phyloP scores from a whole-genome alignment of 2,888 invertebrate species.

The Spodoptera littoralis region DNA sequence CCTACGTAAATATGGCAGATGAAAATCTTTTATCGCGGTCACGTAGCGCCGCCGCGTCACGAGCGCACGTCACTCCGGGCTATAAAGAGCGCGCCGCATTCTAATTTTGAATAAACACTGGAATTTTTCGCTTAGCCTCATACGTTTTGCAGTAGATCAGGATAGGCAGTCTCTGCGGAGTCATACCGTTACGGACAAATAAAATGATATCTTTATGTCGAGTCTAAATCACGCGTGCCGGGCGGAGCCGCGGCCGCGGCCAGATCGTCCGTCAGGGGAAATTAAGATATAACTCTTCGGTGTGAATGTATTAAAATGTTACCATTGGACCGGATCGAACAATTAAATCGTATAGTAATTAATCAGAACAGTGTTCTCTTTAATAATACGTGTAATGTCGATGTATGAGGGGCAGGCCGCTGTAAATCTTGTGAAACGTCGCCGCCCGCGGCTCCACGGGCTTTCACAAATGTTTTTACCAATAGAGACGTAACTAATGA shows the following conservation, averaged over 20 bases:
- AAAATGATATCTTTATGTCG: conserved; percentile 79
- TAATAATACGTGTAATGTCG: conserved; percentile 86
- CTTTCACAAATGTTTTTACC: conserved; percentile 85
- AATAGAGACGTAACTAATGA: conserved; percentile 86
- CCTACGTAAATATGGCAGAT: conserved; percentile 88
- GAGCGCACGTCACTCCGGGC: conserved; percentile 86
- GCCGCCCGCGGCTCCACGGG: conserved; percentile 77
- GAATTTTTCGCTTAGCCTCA: conserved; percentile 79
- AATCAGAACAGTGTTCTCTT: conserved; percentile 82
- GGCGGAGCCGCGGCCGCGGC: conserved; percentile 67
- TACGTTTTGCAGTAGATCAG: conserved; percentile 69
- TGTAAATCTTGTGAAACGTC: conserved; percentile 81
- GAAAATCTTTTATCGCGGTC: conserved; percentile 89
- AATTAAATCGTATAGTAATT: conserved; percentile 82
- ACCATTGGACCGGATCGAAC: conserved; percentile 78
- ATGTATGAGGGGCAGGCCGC: conserved; percentile 77
- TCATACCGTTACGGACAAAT: conserved; percentile 71
- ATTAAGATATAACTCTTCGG: conserved; percentile 80
- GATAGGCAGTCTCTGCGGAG: conserved; percentile 72
- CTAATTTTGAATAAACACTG: conserved; percentile 85
- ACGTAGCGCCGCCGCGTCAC: conserved; percentile 87
- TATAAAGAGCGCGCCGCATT: conserved; percentile 86
- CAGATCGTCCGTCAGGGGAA: conserved; percentile 70
- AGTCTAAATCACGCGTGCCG: conserved; percentile 76
- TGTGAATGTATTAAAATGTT: conserved; percentile 79